phyloP scores from a whole-genome alignment of 2,888 invertebrate genomes.

The Galerucella calmariensis region DNA sequence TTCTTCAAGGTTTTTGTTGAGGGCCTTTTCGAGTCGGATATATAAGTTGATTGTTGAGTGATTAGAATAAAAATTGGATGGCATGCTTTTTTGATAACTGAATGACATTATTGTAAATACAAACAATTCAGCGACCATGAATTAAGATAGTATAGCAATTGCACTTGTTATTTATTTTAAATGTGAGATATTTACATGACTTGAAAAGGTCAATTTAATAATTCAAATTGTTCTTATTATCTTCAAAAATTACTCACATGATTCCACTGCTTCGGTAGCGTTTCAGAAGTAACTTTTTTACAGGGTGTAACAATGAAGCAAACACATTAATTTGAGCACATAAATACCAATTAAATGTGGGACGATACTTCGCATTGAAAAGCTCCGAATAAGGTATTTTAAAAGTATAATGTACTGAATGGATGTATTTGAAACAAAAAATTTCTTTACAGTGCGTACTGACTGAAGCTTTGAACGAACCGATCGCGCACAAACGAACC shows the following conservation, averaged over 20 bases:
- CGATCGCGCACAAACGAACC: too few species aligned
- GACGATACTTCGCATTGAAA: too few species aligned
- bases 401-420: too few species aligned
- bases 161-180: background rate
- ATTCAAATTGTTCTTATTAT: background rate
- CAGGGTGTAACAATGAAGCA: too few species aligned
- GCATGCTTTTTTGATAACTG: background rate
- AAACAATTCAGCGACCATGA: background rate
- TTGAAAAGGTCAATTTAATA: background rate
- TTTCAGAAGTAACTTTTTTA: too few species aligned
- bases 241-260: background rate
- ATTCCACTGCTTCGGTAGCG: background rate
- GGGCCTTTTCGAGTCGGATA: slow-evolving; percentile 2
- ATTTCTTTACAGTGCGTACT: too few species aligned
- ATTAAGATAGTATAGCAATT: background rate
- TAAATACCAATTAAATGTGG: too few species aligned
- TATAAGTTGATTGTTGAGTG: background rate
- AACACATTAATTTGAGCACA: too few species aligned
- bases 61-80: slow-evolving; percentile 15
- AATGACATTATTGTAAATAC: slow-evolving; percentile 1
- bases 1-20: slow-evolving; percentile 10
- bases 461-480: too few species aligned
- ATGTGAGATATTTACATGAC: background rate
- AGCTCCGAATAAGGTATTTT: too few species aligned
- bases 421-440: too few species aligned